Evolutionary conservation across 2,113 vertebrate species (phyloP).

Genomic region (Cynoglossus semilaevis): DNA sequence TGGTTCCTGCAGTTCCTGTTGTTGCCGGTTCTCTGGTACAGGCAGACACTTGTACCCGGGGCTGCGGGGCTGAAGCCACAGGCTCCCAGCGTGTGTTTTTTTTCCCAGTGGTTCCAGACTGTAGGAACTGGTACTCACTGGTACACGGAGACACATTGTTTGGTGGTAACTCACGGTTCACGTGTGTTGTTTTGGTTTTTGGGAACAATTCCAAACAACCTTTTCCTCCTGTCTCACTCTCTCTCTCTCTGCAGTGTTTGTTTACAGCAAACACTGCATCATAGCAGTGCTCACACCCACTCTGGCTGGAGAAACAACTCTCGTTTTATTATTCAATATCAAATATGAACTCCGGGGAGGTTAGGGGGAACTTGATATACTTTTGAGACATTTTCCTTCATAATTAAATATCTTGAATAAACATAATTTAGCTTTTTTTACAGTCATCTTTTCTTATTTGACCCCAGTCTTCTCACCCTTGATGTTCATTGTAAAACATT

Average conservation of each 20-base stretch:
- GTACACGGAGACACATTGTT: constrained; percentile 62
- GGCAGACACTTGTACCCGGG: constrained; percentile 49
- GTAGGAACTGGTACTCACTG: constrained; percentile 36
- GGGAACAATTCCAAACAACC: constrained; percentile 61
- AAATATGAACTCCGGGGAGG: not conserved
- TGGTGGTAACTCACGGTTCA: constrained; percentile 63
- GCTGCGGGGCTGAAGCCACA: constrained; percentile 20
- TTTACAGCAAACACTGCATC: constrained; percentile 46
- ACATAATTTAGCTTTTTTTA: too few species aligned
- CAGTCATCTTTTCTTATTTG: too few species aligned
- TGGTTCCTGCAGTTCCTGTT: constrained; percentile 80
- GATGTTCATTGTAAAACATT: too few species aligned
- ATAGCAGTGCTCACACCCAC: constrained; percentile 10
- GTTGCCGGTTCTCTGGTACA: constrained; percentile 54
- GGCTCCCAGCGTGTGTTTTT: constrained; percentile 13
- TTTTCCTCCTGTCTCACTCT: constrained; percentile 1
- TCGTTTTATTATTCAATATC: not conserved
- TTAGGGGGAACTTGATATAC: too few species aligned
- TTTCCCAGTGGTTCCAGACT: constrained; percentile 53
- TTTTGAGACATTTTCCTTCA: too few species aligned
- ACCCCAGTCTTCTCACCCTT: too few species aligned
- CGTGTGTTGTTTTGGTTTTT: constrained; percentile 65
- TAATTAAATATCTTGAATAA: too few species aligned
- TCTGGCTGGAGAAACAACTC: constrained; percentile 23
- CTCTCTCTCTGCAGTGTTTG: constrained; percentile 40